A percentile compares a stretch with the other conserved stretches of the same genome.
Conservation (phyloP, 2,113 vertebrate genomes). For the Gymnorhina tibicen region DNA sequence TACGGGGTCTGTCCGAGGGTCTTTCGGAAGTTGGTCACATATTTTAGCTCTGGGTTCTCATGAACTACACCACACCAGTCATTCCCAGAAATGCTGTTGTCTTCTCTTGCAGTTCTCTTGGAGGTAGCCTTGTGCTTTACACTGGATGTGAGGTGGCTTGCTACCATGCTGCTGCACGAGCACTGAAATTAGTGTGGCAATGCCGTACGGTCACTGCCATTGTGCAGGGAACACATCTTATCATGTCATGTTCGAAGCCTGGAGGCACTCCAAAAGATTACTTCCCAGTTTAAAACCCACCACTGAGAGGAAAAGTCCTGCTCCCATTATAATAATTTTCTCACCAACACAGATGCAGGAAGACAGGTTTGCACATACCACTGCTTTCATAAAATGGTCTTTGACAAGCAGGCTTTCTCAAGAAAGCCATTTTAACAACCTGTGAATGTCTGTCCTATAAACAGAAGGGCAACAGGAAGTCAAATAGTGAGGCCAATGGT, state of each 20-base stretch:
- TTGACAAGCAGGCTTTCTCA: neutral
- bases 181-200: neutral
- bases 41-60: neutral
- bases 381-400: neutral
- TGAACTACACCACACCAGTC: neutral
- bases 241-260: neutral
- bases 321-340: neutral
- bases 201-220: accelerated
- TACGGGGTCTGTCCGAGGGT: neutral
- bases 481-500: neutral
- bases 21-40: accelerated
- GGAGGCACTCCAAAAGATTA: neutral
- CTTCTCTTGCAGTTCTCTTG: neutral
- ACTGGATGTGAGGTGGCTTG: neutral
- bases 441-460: neutral
- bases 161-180: neutral
- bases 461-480: neutral
- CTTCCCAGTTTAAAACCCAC: neutral
- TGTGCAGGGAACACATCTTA: neutral
- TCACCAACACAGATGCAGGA: neutral
- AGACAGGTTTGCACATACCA: neutral
- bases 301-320: neutral
- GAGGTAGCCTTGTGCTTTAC: neutral
- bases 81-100: neutral
- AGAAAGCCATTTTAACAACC: neutral